These are phyloP conservation scores for Spilarctia lutea DNA, from an alignment of 2,888 invertebrate genomes.

Conservation along the genomic window DNA sequence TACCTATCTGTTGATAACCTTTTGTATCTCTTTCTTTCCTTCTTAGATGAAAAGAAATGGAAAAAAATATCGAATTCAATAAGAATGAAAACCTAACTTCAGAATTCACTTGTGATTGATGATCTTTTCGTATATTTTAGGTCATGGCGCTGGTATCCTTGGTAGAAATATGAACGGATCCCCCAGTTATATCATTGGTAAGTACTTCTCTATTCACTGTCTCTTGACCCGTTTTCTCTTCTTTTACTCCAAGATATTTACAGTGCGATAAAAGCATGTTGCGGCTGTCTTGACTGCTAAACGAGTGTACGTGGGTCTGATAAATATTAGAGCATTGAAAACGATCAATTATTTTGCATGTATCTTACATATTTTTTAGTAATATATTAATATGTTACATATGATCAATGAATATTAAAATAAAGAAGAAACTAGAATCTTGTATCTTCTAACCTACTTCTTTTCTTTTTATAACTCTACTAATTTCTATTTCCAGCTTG, in stretches of 20 bases:
- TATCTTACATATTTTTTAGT: too few species aligned
- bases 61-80: too few species aligned
- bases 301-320: too few species aligned
- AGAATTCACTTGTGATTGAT: not conserved
- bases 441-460: not conserved
- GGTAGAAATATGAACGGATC: constrained; percentile 6
- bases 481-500: not conserved
- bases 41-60: not conserved
- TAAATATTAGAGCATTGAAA: too few species aligned
- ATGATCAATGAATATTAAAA: too few species aligned
- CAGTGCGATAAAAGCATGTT: not conserved
- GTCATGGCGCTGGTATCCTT: constrained; percentile 7
- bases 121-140: not conserved
- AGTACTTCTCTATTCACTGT: not conserved
- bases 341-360: too few species aligned
- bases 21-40: not conserved
- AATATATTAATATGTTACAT: too few species aligned
- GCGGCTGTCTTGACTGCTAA: too few species aligned
- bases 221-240: not conserved
- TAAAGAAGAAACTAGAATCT: not conserved
- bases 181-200: constrained; percentile 3
- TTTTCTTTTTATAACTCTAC: not conserved
- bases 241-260: not conserved
- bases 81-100: too few species aligned
- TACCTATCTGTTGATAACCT: too few species aligned